Conservation (phyloP, 2,888 invertebrate genomes). For the Scaptomyza cyrtandrae region DNA sequence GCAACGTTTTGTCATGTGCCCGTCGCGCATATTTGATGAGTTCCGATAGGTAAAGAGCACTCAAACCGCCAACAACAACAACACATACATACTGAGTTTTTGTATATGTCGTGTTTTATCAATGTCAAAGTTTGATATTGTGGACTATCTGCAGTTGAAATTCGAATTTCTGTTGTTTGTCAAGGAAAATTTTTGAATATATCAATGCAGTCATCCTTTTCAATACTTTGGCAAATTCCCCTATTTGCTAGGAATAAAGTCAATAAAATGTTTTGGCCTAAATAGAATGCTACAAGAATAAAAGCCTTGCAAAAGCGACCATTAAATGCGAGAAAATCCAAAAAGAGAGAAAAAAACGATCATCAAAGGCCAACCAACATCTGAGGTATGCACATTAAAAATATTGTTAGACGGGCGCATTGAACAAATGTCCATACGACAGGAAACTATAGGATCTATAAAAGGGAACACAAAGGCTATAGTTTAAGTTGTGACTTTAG, state of each 20-base stretch:
- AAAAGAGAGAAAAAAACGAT: conserved; percentile 19
- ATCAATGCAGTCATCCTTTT: too few species aligned
- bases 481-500: conserved; percentile 31
- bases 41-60: conserved; percentile 61
- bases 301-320: conserved; percentile 44
- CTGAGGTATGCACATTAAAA: conserved; percentile 70
- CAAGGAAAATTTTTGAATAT: conserved; percentile 6
- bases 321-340: conserved; percentile 9
- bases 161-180: conserved; percentile 28
- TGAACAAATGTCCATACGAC: conserved; percentile 34
- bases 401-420: conserved; percentile 48
- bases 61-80: conserved; percentile 18
- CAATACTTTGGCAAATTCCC: background rate
- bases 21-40: conserved; percentile 76
- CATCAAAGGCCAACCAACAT: conserved; percentile 68
- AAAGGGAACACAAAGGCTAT: conserved; percentile 42
- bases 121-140: conserved; percentile 55
- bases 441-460: conserved; percentile 29
- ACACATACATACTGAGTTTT: conserved; percentile 25
- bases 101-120: conserved; percentile 56
- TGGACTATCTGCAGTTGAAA: conserved; percentile 17
- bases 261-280: conserved; percentile 40
- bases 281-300: conserved; percentile 52
- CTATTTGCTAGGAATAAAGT: background rate
- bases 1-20: conserved; percentile 55